These are phyloP conservation scores for Labeo catla DNA, from an alignment of 2,113 vertebrate genomes.

Conservation along the genomic window DNA sequence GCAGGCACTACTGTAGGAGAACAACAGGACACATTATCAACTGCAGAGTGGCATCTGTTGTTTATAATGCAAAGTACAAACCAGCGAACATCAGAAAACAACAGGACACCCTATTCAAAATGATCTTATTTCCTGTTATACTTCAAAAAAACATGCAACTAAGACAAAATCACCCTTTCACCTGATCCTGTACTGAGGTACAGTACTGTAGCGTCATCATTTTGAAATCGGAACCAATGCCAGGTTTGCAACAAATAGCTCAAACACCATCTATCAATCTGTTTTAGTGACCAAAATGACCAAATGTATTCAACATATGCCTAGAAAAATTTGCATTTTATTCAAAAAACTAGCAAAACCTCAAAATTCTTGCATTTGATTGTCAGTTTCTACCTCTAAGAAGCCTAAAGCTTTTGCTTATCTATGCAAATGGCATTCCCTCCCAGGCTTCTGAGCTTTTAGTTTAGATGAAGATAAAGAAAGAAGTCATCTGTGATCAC, in stretches of 20 bases:
- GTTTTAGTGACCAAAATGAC: neutral
- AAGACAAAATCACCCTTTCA: neutral
- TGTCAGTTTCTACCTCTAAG: neutral
- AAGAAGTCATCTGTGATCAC: slow-evolving; percentile 40
- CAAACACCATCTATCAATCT: neutral
- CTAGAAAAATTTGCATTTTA: neutral
- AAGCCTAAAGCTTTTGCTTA: neutral
- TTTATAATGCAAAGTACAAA: neutral
- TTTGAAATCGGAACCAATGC: neutral
- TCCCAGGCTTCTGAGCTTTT: slow-evolving; percentile 30
- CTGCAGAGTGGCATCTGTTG: neutral
- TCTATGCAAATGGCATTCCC: neutral
- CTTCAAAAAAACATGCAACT: slow-evolving; percentile 14
- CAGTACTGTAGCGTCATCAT: slow-evolving; percentile 1
- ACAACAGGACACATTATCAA: neutral
- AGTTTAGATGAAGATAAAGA: slow-evolving; percentile 42
- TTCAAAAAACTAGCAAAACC: neutral
- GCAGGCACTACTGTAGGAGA: neutral
- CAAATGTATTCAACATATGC: no score
- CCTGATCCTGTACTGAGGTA: slow-evolving; percentile 10
- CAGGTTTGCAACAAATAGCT: neutral
- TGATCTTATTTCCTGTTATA: slow-evolving; percentile 22
- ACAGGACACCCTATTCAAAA: neutral
- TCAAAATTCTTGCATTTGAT: neutral
- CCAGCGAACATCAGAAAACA: slow-evolving; percentile 31